Evolutionary conservation across 2,888 invertebrate species (phyloP).

Genomic region (Vandiemenella viatica): DNA sequence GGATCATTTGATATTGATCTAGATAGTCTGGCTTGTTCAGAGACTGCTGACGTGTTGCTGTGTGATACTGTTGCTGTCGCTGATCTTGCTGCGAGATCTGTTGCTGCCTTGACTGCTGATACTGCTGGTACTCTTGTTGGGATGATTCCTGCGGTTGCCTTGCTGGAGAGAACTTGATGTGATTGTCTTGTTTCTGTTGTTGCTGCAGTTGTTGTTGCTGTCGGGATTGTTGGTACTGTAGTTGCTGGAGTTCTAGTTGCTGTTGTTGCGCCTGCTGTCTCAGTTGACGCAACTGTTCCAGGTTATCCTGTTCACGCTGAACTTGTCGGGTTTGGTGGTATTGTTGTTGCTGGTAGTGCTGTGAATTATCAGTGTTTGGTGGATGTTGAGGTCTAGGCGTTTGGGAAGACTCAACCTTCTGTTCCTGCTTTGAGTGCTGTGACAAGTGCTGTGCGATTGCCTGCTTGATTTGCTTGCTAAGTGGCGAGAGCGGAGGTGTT

Average conservation of each 20-base stretch:
- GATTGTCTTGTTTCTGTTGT: background rate
- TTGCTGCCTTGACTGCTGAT: background rate
- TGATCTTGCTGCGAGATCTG: background rate
- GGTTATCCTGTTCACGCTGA: background rate
- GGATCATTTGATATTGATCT: background rate
- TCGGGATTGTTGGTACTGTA: background rate
- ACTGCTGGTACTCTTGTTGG: background rate
- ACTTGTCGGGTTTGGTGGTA: slow-evolving; percentile 1
- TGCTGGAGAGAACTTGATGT: background rate
- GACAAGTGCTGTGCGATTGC: background rate
- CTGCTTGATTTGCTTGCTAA: background rate
- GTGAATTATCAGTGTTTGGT: no score
- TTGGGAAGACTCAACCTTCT: no score
- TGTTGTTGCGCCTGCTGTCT: background rate
- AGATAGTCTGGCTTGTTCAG: background rate
- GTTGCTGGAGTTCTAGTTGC: background rate
- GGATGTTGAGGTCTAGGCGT: no score
- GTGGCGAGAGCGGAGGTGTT: no score
- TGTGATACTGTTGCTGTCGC: background rate
- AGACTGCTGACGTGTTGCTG: no score
- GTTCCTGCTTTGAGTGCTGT: background rate
- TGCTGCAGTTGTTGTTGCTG: background rate
- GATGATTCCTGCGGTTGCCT: background rate
- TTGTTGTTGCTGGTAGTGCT: slow-evolving; percentile 2
- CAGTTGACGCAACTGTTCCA: background rate